phyloP scores from a whole-genome alignment of 92 coral and sea anemone species.

The Umimayanthus kanabou region DNA sequence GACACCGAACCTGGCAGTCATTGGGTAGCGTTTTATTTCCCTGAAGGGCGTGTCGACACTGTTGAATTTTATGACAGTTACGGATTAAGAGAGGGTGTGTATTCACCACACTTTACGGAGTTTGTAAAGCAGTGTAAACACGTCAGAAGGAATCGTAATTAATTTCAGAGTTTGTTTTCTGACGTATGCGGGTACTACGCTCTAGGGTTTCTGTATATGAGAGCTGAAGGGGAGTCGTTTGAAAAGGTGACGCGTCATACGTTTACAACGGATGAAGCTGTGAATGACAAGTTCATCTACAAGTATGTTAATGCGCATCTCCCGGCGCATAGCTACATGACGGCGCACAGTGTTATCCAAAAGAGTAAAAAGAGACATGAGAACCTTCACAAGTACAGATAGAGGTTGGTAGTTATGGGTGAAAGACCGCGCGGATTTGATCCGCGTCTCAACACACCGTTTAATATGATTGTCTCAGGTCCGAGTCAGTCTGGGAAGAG shows the following conservation, averaged over 20 bases:
- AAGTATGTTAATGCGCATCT: not conserved
- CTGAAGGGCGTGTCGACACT: not conserved
- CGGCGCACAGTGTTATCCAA: not conserved
- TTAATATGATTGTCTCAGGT: constrained; percentile 18
- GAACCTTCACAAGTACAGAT: not conserved
- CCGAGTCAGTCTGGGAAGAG: constrained; percentile 25
- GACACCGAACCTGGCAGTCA: not conserved
- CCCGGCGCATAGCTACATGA: not conserved
- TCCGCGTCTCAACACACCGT: not conserved
- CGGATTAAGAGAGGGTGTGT: not conserved
- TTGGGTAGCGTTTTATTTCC: constrained; percentile 9
- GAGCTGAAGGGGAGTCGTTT: not conserved
- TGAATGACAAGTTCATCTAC: not conserved
- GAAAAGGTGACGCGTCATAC: not conserved
- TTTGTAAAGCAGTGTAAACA: not conserved
- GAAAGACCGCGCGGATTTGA: not conserved
- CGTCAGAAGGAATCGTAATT: not conserved
- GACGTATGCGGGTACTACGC: not conserved
- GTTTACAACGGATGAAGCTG: not conserved
- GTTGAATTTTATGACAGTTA: constrained; percentile 29
- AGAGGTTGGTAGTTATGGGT: not conserved
- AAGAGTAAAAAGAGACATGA: not conserved
- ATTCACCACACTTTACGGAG: not conserved
- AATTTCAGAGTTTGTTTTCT: not conserved
- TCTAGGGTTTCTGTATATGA: not conserved